Evolutionary conservation across 2,113 vertebrate species (phyloP).

Genomic region (Ictalurus punctatus): DNA sequence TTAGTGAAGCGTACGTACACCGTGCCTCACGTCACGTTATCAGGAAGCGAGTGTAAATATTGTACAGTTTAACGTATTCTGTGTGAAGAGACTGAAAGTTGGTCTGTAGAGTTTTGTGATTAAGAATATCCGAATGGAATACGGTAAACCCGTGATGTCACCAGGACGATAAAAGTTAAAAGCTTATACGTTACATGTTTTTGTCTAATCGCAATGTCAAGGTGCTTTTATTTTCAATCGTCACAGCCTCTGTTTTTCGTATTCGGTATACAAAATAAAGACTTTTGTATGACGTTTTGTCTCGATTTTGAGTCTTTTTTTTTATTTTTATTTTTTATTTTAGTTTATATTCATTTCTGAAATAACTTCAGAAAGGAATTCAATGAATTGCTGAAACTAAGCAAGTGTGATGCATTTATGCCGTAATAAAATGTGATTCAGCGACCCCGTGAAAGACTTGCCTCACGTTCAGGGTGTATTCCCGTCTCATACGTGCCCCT

Average conservation of each 20-base stretch:
- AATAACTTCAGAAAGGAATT: neutral
- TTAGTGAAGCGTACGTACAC: neutral
- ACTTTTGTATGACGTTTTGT: neutral
- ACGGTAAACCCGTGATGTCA: neutral
- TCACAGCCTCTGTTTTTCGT: neutral
- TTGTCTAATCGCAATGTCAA: neutral
- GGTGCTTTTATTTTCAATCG: neutral
- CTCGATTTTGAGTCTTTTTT: neutral
- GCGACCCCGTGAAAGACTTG: neutral
- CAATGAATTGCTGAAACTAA: neutral
- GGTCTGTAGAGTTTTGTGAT: neutral
- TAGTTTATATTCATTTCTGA: neutral
- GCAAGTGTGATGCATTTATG: neutral
- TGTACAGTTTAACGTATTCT: neutral
- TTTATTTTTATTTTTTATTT: too few species aligned
- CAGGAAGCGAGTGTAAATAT: constrained; percentile 25
- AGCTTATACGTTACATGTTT: neutral
- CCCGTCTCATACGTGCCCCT: too few species aligned
- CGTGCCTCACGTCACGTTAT: neutral
- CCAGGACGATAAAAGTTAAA: neutral
- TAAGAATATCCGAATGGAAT: neutral
- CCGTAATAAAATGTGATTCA: neutral
- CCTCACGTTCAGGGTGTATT: neutral
- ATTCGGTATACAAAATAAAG: neutral
- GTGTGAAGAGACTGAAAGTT: neutral